Base-by-base conservation (phyloP, 2,888 invertebrate genomes). In the Aporophyla lueneburgensis region DNA sequence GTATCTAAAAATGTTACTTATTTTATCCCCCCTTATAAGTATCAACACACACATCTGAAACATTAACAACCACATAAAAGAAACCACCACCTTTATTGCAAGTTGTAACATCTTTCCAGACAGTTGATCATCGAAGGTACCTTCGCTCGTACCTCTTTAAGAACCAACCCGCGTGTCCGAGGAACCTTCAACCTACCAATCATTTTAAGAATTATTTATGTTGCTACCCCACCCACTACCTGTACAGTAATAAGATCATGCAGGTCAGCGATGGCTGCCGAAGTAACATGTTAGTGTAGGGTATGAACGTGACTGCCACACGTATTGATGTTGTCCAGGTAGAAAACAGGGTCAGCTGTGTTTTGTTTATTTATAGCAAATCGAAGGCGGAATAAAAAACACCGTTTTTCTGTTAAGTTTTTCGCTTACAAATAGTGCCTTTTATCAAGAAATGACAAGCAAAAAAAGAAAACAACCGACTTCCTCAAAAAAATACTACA, bases 191-290 rank as follows among this genome's bases (percentile, higher is more conserved):
- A 19, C 21, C 43, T 12, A 10, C n/a, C 40, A 21, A 12, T 33
- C 14, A 49, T 63, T 74, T 14, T 7, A 5, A 21, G 81, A 68
- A 79, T 81, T 53, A 80, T 79, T 79, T 56, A 80, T 67, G 54
- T 19, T 24, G n/a, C 14, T 74, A 27, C 46, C 33, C 14, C 7
- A 9, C 16, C 19, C 27, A 49, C 27, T 65, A 80, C 54, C 49
- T 59, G 27, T n/a, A 51, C 54, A 10, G 49, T 67, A 62, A 49
- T 51, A 51, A 16, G 61, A 40, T 56, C 43, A 40, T 54, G 33
- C 40, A 21, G 56, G 51, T 62, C 33, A 63, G 80, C 33, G 43
- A 51, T 16, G n/a, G 19, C 24, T 63, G 33, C 33, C 51, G 33
- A 46, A 46, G 51, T 67, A 46, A 19, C 19, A 46, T 51, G 24